Base-by-base conservation (phyloP, 2,797 vertebrate genomes). In the Urosaurus nigricauda region DNA sequence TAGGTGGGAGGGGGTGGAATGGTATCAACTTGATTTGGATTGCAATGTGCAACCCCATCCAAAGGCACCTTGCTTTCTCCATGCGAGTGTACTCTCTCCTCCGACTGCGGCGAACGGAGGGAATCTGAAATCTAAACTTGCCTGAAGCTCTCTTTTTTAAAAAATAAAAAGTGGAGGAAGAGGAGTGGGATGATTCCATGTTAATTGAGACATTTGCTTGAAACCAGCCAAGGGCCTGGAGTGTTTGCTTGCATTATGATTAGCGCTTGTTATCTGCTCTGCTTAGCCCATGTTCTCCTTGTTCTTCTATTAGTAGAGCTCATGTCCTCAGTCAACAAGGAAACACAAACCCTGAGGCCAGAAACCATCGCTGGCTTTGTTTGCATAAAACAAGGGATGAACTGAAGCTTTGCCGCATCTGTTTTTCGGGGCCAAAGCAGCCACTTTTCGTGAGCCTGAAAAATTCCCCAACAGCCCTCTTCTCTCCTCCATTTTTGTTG, bases 121-220 rank as follows among this genome's bases (percentile, higher is more conserved):
- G 92, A 89, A 95, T 87, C 80, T 77, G 82, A 68, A 93, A 89
- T 88, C 89, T 8, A 70, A 93, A 90, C 70, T 89, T 0, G 43
- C 92, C 90, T 75, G 75, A 3, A 92, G 95, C 92, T 70, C 47
- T 63, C 47, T 56, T 75, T 24, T 37, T 21, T 43, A 43, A 43
- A 43, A 51, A 51, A 9, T 1, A 73, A 86, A 35, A 16, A 51
- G 88, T 13, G 0, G 1, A 58, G 12, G 40, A 6, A 11, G 32
- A 12, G n/a, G 7, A 9, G 14, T 2, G 56, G 51, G 24, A 21
- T 74, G 32, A 90, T 89, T 92, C 43, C 3, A 35, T 86, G 90
- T 94, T 94, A 93, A 94, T 89, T 91, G 92, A 94, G 92, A 93
- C 24, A 5, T 91, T 93, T 88, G 24, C 90, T 92, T 79, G 86